Conservation (phyloP, 2,113 vertebrate genomes). For the Nestor notabilis region DNA sequence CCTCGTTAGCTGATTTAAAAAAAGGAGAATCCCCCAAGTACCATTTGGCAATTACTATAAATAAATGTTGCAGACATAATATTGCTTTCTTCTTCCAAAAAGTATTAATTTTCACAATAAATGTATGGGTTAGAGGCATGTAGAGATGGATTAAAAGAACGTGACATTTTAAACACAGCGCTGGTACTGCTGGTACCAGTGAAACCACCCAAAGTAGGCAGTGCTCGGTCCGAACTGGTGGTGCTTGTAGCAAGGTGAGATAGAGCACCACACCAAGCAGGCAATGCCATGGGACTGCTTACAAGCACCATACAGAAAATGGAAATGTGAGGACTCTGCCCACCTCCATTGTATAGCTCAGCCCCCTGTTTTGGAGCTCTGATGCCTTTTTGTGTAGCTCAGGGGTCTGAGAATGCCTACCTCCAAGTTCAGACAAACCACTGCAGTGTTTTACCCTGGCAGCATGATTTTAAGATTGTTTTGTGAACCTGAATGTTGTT, state of each 20-base stretch:
- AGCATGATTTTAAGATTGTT: background rate
- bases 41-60: constrained; percentile 23
- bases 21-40: background rate
- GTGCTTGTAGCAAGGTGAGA: background rate
- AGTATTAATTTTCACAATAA: background rate
- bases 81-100: background rate
- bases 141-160: background rate
- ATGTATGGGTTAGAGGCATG: background rate
- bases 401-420: background rate
- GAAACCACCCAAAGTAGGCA: accelerated
- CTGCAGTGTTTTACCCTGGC: background rate
- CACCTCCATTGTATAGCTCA: background rate
- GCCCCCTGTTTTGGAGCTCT: background rate
- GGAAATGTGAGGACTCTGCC: accelerated
- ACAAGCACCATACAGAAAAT: accelerated
- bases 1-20: background rate
- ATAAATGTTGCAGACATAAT: background rate
- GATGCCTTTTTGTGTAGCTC: background rate
- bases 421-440: background rate
- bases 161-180: background rate
- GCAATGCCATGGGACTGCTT: background rate
- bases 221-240: background rate
- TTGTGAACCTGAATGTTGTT: background rate
- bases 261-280: background rate
- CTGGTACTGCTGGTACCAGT: background rate